Evolutionary conservation across 2,797 vertebrate species (phyloP).

Genomic region (Lacerta viridis): DNA sequence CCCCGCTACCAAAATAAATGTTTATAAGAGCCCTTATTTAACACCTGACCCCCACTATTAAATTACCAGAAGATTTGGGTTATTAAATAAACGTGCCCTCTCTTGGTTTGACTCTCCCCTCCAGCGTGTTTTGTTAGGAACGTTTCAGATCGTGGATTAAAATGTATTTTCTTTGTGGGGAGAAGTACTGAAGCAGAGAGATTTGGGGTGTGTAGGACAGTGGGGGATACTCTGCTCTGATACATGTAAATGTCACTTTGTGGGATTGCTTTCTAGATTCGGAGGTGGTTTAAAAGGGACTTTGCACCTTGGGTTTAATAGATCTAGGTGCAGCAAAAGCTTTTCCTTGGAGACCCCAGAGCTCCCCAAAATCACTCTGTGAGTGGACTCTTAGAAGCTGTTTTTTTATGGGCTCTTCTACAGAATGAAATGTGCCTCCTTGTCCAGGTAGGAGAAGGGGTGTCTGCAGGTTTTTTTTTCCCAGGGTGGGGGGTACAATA

Average conservation of each 20-base stretch:
- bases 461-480: no score
- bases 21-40: conserved; percentile 28
- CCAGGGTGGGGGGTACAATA: no score
- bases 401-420: neutral
- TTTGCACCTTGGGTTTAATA: neutral
- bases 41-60: conserved; percentile 25
- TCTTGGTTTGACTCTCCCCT: neutral
- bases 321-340: neutral
- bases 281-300: neutral
- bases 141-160: neutral
- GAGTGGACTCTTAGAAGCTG: neutral
- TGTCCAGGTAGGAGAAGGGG: neutral
- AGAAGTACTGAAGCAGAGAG: neutral
- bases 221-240: no score
- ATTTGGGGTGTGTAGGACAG: no score
- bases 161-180: conserved; percentile 11
- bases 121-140: conserved; percentile 4
- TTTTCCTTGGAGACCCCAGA: neutral
- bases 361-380: neutral
- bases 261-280: no score
- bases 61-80: conserved; percentile 4
- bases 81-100: conserved; percentile 28
- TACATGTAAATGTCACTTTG: neutral
- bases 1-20: conserved; percentile 26
- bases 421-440: neutral